Evolutionary conservation across 2,797 vertebrate genomes (phyloP).

Genomic region (Brachyalestes nurse): DNA sequence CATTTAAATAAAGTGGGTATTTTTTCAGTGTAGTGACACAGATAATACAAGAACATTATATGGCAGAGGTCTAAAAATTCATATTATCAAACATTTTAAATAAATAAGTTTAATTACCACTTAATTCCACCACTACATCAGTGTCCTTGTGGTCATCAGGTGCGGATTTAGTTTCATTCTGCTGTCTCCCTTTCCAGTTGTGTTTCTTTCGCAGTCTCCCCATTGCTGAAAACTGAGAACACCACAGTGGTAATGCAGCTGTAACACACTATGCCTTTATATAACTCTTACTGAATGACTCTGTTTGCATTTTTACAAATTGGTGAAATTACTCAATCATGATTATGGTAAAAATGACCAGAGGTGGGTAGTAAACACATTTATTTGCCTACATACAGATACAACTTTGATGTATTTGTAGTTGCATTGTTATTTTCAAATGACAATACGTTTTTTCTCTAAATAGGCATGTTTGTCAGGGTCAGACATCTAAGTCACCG

Average conservation of each 20-base stretch:
- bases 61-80: background rate
- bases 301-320: too few relatives aligned
- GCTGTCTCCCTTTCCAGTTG: conserved; percentile 86
- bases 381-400: too few relatives aligned
- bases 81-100: background rate
- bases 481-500: too few relatives aligned
- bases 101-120: conserved; percentile 62
- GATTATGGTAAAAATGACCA: too few relatives aligned
- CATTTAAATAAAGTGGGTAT: background rate
- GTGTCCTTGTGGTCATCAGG: conserved; percentile 44
- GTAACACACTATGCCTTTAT: background rate
- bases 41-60: background rate
- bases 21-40: background rate
- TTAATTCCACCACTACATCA: conserved; percentile 74
- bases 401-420: too few relatives aligned
- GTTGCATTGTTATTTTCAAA: too few relatives aligned
- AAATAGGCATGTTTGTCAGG: too few relatives aligned
- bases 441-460: too few relatives aligned
- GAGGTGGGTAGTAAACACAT: too few relatives aligned
- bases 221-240: conserved; percentile 68
- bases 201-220: conserved; percentile 80
- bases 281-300: too few relatives aligned
- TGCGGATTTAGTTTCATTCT: conserved; percentile 59
- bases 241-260: background rate
- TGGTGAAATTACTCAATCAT: too few relatives aligned